Conservation (phyloP, 92 coral and sea anemone species). For the Porites rus region DNA sequence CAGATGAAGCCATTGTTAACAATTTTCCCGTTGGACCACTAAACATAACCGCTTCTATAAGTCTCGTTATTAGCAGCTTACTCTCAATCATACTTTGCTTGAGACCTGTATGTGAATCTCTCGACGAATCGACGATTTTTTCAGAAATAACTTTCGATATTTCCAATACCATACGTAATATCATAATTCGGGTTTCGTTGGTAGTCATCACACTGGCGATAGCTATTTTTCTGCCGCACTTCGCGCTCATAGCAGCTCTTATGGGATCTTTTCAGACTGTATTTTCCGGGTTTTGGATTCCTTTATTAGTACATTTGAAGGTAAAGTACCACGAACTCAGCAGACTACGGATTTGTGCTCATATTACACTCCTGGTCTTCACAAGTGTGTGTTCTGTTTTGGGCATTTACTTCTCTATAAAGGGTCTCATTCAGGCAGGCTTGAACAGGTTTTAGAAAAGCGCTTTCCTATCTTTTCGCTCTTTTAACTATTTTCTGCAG, state of each 20-base stretch:
- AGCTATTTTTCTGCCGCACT: neutral
- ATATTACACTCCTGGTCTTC: no score
- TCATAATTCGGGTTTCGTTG: neutral
- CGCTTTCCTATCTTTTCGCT: no score
- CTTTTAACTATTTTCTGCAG: no score
- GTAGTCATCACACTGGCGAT: neutral
- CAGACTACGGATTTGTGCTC: no score
- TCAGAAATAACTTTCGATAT: neutral
- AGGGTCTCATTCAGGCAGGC: no score
- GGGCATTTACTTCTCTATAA: no score
- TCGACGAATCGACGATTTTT: neutral
- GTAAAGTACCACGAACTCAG: no score
- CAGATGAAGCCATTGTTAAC: neutral
- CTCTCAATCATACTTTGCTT: neutral
- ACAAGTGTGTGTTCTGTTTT: no score
- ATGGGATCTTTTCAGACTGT: neutral
- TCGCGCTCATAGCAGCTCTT: neutral
- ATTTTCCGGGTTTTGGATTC: neutral
- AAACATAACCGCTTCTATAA: neutral
- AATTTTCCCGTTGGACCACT: conserved; percentile 18
- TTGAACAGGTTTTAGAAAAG: neutral
- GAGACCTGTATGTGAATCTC: neutral
- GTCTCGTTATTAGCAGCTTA: neutral
- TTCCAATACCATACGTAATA: neutral
- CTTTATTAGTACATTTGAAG: neutral